These are phyloP conservation scores for Lacanobia wlatinum DNA, from an alignment of 2,888 invertebrate species.

Conservation along the genomic window DNA sequence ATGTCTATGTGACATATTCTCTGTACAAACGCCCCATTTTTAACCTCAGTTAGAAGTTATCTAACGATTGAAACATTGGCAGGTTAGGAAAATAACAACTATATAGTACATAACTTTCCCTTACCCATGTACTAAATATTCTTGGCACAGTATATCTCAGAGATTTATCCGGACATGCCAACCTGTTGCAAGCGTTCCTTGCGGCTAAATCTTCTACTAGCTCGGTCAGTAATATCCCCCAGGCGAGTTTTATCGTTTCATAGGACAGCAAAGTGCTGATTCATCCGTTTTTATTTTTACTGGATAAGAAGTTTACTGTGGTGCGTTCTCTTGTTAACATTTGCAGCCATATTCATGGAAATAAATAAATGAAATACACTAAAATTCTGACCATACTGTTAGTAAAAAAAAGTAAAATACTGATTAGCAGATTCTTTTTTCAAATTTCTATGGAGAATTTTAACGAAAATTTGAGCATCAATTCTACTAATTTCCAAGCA, in stretches of 20 bases:
- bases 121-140: not conserved
- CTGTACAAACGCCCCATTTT: not conserved
- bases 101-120: too few species aligned
- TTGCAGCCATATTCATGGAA: not conserved
- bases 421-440: too few species aligned
- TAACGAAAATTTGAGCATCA: too few species aligned
- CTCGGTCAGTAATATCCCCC: conserved; percentile 22
- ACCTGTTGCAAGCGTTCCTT: conserved; percentile 31
- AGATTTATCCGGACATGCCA: not conserved
- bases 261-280: conserved; percentile 19
- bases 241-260: conserved; percentile 17
- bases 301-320: not conserved
- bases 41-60: not conserved
- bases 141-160: not conserved
- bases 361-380: too few species aligned
- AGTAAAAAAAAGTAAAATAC: too few species aligned
- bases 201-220: not conserved
- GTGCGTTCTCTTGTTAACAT: not conserved
- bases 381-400: too few species aligned
- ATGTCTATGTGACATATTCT: too few species aligned
- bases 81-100: not conserved
- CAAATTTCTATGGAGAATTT: too few species aligned
- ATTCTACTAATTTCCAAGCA: too few species aligned
- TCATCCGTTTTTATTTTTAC: conserved; percentile 20
- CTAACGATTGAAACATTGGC: not conserved